These are phyloP conservation scores for Tokudaia muenninki DNA, from an alignment of 2,797 vertebrate genomes.

Conservation along the genomic window DNA sequence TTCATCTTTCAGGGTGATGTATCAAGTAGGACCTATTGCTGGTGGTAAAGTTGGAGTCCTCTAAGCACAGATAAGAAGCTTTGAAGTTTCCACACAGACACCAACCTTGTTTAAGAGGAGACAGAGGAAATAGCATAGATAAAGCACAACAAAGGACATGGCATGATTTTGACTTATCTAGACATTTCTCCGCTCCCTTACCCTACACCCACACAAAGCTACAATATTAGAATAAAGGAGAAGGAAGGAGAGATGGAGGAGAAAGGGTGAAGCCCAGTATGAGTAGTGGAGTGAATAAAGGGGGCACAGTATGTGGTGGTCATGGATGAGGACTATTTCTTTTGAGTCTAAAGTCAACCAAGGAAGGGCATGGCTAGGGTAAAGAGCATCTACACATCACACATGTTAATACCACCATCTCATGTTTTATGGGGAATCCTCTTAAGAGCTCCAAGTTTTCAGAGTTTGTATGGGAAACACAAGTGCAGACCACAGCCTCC, in stretches of 20 bases:
- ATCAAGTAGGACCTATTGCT: conserved; percentile 46
- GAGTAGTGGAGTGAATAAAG: not conserved
- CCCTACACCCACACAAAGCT: not conserved
- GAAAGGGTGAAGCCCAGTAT: not conserved
- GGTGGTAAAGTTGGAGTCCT: conserved; percentile 17
- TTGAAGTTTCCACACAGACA: not conserved
- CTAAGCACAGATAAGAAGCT: not conserved
- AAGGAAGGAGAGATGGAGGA: not conserved
- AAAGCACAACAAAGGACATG: not conserved
- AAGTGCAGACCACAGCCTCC: not conserved
- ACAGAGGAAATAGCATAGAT: not conserved
- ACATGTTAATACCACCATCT: not conserved
- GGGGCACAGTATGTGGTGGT: too few species aligned
- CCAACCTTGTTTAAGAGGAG: not conserved
- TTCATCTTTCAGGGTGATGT: not conserved
- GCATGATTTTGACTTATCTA: not conserved
- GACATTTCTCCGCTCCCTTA: not conserved
- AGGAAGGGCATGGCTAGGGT: not conserved
- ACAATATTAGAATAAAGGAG: not conserved
- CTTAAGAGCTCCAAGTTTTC: not conserved
- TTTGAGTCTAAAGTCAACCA: not conserved
- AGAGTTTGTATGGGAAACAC: not conserved
- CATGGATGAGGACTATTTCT: not conserved
- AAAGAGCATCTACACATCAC: not conserved
- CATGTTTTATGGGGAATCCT: not conserved